Evolutionary conservation across 1,140 invertebrate genomes (phyloP).

Genomic region (Penaeus vannamei): DNA sequence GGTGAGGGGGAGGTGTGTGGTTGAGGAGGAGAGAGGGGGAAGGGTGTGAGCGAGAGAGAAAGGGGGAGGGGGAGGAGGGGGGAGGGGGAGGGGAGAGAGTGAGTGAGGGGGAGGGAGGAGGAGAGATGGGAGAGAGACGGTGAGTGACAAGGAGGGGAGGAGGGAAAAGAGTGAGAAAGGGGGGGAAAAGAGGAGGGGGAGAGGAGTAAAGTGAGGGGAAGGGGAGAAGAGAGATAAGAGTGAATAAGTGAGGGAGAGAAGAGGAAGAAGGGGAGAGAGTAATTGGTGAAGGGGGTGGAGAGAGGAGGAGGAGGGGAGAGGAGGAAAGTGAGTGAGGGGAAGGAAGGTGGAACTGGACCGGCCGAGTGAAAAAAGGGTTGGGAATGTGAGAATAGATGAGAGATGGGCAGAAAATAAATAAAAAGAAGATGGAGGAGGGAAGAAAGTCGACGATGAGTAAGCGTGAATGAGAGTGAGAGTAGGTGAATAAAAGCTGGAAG

Average conservation of each 20-base stretch:
- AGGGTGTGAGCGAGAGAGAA: too few species aligned
- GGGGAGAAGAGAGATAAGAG: background rate
- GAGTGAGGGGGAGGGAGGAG: background rate
- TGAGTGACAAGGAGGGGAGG: slow-evolving; percentile 5
- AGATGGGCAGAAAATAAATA: background rate
- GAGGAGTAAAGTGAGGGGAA: background rate
- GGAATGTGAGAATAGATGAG: background rate
- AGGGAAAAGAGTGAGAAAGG: background rate
- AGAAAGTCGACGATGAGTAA: too few species aligned
- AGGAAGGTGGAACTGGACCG: background rate
- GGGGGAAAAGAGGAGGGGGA: background rate
- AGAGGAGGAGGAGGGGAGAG: too few species aligned
- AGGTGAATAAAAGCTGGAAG: too few species aligned
- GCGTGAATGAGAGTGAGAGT: too few species aligned
- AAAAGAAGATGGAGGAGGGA: background rate
- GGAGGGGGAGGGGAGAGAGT: background rate
- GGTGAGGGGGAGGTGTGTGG: background rate
- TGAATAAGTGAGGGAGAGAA: too few species aligned
- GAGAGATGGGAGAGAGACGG: background rate
- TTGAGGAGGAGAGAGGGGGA: background rate
- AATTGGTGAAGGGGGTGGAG: too few species aligned
- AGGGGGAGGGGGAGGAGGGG: background rate
- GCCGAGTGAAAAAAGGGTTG: background rate
- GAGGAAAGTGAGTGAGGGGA: background rate
- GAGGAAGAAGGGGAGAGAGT: too few species aligned